Evolutionary conservation across 1,140 invertebrate species (phyloP).

Genomic region (Notospermus geniculatus): DNA sequence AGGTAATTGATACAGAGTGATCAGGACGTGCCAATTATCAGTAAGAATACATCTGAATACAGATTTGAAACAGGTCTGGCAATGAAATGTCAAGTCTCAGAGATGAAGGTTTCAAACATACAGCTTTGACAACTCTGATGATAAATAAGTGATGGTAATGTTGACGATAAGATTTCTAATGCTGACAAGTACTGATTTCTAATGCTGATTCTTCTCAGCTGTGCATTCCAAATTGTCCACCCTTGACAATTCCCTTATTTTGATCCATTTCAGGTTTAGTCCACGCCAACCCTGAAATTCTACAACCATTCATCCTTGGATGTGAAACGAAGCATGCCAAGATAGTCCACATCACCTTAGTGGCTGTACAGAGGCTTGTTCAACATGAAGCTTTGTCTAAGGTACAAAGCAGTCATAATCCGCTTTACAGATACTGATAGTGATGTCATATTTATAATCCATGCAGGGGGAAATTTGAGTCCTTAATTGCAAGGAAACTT

Average conservation of each 20-base stretch:
- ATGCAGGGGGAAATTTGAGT: no score
- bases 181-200: no score
- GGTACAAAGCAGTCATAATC: slow-evolving; percentile 39
- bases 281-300: slow-evolving; percentile 67
- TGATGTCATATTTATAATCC: not conserved
- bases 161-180: no score
- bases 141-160: no score
- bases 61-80: no score
- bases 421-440: not conserved
- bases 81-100: no score
- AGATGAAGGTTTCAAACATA: no score
- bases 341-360: slow-evolving; percentile 89
- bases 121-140: no score
- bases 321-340: slow-evolving; percentile 97
- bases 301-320: slow-evolving; percentile 95
- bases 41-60: no score
- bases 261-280: slow-evolving; percentile 52
- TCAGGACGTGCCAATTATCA: slow-evolving; percentile 52
- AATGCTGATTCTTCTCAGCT: no score
- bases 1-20: slow-evolving; percentile 71
- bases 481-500: no score
- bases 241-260: slow-evolving; percentile 5
- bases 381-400: slow-evolving; percentile 61
- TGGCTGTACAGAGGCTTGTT: slow-evolving; percentile 72
- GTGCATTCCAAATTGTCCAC: no score